These are phyloP conservation scores for Cygnus buccinator DNA, from an alignment of 2,113 vertebrate genomes.

Conservation along the genomic window DNA sequence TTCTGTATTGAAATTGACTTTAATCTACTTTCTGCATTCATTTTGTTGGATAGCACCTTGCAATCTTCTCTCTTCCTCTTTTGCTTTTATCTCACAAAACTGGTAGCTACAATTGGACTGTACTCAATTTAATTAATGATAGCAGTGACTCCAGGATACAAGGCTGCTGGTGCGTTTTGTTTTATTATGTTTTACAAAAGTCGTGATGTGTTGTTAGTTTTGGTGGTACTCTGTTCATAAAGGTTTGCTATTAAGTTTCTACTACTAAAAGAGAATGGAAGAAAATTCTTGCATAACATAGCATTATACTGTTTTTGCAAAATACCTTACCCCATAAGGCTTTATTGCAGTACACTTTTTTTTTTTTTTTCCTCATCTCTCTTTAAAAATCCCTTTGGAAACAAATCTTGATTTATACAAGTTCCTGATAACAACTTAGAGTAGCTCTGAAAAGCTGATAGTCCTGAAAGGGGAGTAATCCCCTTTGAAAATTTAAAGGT, in stretches of 20 bases:
- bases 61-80: not conserved
- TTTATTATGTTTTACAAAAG: not conserved
- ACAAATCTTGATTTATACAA: not conserved
- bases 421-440: not conserved
- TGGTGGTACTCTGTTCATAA: not conserved
- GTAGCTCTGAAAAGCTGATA: not conserved
- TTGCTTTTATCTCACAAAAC: not conserved
- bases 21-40: not conserved
- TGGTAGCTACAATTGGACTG: not conserved
- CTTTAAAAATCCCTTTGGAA: not conserved
- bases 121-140: not conserved
- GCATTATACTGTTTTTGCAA: accelerated
- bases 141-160: not conserved
- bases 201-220: not conserved
- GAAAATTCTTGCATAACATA: not conserved
- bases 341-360: not conserved
- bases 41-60: not conserved
- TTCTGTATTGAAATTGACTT: not conserved
- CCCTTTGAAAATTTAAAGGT: no score
- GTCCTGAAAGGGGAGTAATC: not conserved
- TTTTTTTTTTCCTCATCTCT: not conserved
- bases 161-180: accelerated
- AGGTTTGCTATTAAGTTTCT: not conserved
- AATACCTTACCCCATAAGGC: not conserved
- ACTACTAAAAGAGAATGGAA: not conserved